Percentiles rank a stretch among this genome's conserved stretches.
phyloP scores from a whole-genome alignment of 30 jellyfish, hydroid and myxozoan species.

The Aurelia aurita region DNA sequence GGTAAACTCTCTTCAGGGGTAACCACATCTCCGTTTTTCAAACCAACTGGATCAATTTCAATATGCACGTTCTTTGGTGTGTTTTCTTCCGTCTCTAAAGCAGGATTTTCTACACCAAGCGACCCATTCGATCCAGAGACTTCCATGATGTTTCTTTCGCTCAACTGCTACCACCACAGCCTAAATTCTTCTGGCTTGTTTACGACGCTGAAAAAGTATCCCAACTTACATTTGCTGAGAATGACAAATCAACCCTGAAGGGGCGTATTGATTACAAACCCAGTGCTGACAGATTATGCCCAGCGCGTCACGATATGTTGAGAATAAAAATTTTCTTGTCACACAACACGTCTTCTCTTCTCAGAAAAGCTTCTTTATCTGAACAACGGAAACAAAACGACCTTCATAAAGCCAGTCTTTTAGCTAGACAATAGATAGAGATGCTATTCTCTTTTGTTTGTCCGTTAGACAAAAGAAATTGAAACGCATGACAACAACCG shows the following conservation, averaged over 20 bases:
- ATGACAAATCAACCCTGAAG: neutral
- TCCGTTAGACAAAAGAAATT: too few relatives aligned
- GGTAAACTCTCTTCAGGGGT: neutral
- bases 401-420: too few relatives aligned
- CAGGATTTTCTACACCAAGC: constrained; percentile 30
- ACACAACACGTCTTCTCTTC: neutral
- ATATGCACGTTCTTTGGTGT: neutral
- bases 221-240: too few relatives aligned
- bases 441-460: too few relatives aligned
- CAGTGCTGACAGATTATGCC: constrained; percentile 33
- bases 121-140: neutral
- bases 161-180: neutral
- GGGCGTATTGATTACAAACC: neutral
- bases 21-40: neutral
- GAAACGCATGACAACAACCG: too few relatives aligned
- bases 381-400: neutral
- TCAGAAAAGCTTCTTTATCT: constrained; percentile 2
- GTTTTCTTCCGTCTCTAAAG: constrained; percentile 20
- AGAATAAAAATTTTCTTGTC: neutral
- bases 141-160: constrained; percentile 1
- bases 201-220: too few relatives aligned
- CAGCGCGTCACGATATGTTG: constrained; percentile 52
- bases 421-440: too few relatives aligned
- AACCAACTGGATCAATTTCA: neutral
- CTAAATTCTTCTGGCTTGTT: too few relatives aligned